Evolutionary conservation across 2,113 vertebrate species (phyloP).

Genomic region (Anhinga anhinga): DNA sequence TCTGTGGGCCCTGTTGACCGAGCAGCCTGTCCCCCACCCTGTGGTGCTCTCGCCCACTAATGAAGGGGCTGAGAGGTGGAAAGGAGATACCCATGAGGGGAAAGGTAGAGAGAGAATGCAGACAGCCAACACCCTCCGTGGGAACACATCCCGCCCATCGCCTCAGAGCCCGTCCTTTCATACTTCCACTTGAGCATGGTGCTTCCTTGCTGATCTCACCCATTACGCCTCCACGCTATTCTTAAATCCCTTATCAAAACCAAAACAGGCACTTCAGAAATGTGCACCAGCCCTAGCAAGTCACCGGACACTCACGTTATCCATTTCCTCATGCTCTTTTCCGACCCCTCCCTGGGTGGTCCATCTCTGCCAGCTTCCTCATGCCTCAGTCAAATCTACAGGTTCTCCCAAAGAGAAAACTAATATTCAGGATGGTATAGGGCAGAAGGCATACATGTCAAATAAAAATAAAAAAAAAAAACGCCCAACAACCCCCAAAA

Average conservation of each 20-base stretch:
- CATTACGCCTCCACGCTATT: neutral
- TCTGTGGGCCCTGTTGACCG: neutral
- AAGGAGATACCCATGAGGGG: neutral
- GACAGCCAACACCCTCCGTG: neutral
- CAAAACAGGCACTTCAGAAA: conserved; percentile 18
- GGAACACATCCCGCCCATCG: neutral
- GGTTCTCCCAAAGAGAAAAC: neutral
- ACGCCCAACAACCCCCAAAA: neutral
- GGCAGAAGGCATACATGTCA: neutral
- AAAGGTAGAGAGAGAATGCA: neutral
- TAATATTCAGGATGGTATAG: neutral
- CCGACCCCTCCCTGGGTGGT: conserved; percentile 11
- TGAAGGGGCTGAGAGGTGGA: neutral
- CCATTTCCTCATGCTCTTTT: conserved; percentile 34
- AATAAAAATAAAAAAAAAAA: neutral
- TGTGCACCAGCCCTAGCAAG: neutral
- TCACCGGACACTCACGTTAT: neutral
- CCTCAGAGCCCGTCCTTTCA: neutral
- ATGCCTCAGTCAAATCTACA: neutral
- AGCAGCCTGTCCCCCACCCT: neutral
- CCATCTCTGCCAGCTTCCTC: neutral
- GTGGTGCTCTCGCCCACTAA: fast-evolving
- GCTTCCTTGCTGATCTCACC: conserved; percentile 22
- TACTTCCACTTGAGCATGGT: neutral
- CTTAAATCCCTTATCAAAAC: conserved; percentile 42